Conservation (phyloP, 2,888 invertebrate genomes). For the Liopterus haemorrhoidalis region DNA sequence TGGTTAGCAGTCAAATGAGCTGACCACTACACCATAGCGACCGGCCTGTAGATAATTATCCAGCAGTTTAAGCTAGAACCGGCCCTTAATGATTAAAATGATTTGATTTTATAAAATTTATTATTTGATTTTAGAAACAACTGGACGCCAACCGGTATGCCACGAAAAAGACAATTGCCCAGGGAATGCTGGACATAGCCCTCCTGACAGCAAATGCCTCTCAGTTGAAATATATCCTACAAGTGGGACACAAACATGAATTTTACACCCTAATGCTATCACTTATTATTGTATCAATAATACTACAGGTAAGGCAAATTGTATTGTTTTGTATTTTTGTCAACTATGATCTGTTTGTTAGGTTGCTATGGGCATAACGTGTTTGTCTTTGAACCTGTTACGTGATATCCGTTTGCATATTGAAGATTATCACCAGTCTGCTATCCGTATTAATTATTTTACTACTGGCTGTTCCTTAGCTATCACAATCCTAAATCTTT, state of each 20-base stretch:
- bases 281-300: slow-evolving; percentile 74
- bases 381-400: slow-evolving; percentile 66
- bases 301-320: slow-evolving; percentile 77
- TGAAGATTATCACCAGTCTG: slow-evolving; percentile 62
- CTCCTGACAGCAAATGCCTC: slow-evolving; percentile 83
- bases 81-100: too few species aligned
- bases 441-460: slow-evolving; percentile 63
- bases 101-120: slow-evolving; percentile 4
- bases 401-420: slow-evolving; percentile 71
- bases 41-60: too few species aligned
- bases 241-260: slow-evolving; percentile 77
- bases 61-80: too few species aligned
- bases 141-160: slow-evolving; percentile 85
- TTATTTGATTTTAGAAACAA: slow-evolving; percentile 55
- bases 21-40: too few species aligned
- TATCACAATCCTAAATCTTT: slow-evolving; percentile 67
- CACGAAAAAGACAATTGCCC: slow-evolving; percentile 87
- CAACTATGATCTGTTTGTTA: slow-evolving; percentile 38
- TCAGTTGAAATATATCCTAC: slow-evolving; percentile 79
- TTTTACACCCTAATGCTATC: slow-evolving; percentile 77
- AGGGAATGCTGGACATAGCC: slow-evolving; percentile 85
- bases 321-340: slow-evolving; percentile 12
- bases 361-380: slow-evolving; percentile 70
- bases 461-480: slow-evolving; percentile 65
- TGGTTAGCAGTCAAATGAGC: too few species aligned